Base-by-base conservation (phyloP, 2,888 invertebrate species). In the Trachelus iudaicus region DNA sequence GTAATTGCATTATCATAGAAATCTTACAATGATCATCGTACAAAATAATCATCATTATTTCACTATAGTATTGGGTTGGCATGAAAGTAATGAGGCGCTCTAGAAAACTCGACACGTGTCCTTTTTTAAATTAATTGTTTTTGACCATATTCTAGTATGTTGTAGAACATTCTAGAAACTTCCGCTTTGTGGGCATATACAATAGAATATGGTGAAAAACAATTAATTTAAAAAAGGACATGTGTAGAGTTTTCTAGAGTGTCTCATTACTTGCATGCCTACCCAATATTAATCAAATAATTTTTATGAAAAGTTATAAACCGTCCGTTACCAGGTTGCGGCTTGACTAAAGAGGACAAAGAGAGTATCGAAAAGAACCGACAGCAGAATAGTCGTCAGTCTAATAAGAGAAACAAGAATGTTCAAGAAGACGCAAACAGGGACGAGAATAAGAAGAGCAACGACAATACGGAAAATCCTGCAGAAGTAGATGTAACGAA, bases 291-390 rank as follows among this genome's bases (percentile, higher is more conserved):
- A 9, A 56, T 9, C 9, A 23, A 56, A 23, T 71, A 71, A 71
- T 2, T 71, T 31, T 71, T 12, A 12, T 34, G 4, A 31, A 71
- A 71, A 71, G 0, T 71, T 33, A 71, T 31, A 33, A 31, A 31
- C 23, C 71, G 23, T 71, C 13, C 23, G 71, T 34, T 71, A 31
- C 11, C 75, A 88, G 88, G 84, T 35, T 30, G 85, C 56, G 79
- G 79, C 69, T 77, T 87, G 76, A 87, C 87, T n/a, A n/a, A 75
- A 12, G 77, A 80, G 34, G 86, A 87, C 33, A 80, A 80, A 69
- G 78, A 83, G 69, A 79, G 81, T 34, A 84, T 87, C 12, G 75
- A 81, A 34, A 78, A 85, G 11, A 81, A 83, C 40, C 81, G 79
- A 30, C 31, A 69, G 9, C 56, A 56, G 23, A 23, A 23, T 56